Conservation (phyloP, 2,113 vertebrate genomes). For the Seriola dumerili region DNA sequence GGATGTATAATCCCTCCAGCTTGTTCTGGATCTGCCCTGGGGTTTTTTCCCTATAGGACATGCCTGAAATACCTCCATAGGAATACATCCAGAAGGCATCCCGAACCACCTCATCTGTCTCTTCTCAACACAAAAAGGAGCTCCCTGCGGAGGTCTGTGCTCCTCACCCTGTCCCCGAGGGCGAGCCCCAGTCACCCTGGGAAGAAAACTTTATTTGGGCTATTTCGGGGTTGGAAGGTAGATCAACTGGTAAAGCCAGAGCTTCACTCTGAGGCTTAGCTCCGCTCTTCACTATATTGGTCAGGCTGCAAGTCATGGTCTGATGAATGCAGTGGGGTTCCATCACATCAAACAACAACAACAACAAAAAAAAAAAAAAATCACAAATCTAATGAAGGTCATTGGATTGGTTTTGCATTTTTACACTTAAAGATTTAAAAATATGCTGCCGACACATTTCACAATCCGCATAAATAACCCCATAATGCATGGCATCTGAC, state of each 20-base stretch:
- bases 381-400: background rate
- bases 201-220: background rate
- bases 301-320: background rate
- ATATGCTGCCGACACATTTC: background rate
- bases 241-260: background rate
- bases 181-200: constrained; percentile 4
- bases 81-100: constrained; percentile 35
- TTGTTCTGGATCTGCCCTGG: constrained; percentile 43
- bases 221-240: background rate
- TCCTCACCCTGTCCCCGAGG: constrained; percentile 22
- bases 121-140: constrained; percentile 15
- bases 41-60: constrained; percentile 45
- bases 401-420: background rate
- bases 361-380: background rate
- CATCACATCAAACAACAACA: background rate
- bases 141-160: constrained; percentile 20
- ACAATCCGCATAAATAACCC: too few species aligned
- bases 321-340: background rate
- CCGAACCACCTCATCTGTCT: constrained; percentile 47
- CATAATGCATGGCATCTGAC: too few species aligned
- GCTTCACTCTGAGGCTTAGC: background rate
- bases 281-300: background rate
- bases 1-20: constrained; percentile 34
- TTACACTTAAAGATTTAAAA: background rate
- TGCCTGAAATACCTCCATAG: constrained; percentile 49